Evolutionary conservation across 1,140 invertebrate genomes (phyloP).

Genomic region (Lordiphosa mommai): DNA sequence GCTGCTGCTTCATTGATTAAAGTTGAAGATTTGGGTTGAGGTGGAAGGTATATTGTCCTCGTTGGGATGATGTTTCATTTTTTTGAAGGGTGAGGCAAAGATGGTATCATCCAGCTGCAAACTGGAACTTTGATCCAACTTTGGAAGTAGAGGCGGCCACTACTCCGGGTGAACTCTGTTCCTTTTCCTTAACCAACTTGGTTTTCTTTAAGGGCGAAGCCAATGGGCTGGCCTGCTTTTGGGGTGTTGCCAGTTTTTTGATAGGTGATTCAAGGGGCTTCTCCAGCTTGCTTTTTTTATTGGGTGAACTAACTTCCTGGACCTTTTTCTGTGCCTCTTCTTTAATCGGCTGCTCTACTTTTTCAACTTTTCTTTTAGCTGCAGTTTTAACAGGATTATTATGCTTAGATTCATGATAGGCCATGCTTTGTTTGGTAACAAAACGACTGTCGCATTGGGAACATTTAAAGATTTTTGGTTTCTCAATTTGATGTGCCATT

Average conservation of each 20-base stretch:
- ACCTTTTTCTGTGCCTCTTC: background rate
- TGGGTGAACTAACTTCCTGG: background rate
- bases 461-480: slow-evolving; percentile 49
- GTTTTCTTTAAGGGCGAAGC: slow-evolving; percentile 4
- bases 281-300: background rate
- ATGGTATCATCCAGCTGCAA: background rate
- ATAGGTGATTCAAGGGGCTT: background rate
- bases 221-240: no score
- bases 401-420: slow-evolving; percentile 27
- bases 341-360: background rate
- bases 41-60: background rate
- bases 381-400: background rate
- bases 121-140: no score
- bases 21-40: background rate
- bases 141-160: background rate
- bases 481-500: slow-evolving; percentile 11
- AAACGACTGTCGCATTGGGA: slow-evolving; percentile 9
- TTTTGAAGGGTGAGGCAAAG: background rate
- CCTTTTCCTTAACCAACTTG: background rate
- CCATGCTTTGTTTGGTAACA: slow-evolving; percentile 9
- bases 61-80: background rate
- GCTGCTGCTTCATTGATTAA: background rate
- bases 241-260: background rate
- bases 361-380: background rate
- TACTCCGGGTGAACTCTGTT: background rate